These are phyloP conservation scores for Propsilocerus akamusi DNA, from an alignment of 1,140 invertebrate species.

Conservation along the genomic window DNA sequence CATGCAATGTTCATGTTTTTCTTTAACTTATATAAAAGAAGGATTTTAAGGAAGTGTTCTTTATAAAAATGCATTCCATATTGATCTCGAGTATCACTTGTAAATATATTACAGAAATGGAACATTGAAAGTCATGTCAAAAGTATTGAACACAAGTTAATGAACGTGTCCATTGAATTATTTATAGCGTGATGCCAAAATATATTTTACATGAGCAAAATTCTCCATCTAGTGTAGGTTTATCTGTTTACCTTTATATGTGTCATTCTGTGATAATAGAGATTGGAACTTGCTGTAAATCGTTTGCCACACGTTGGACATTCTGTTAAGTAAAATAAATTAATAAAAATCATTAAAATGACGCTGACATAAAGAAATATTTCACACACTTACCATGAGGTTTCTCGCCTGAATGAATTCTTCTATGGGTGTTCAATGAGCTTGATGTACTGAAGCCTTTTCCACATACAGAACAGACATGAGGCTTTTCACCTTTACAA, in stretches of 20 bases:
- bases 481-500: conserved; percentile 83
- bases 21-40: not conserved
- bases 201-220: not conserved
- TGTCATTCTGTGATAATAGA: conserved; percentile 92
- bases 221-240: not conserved
- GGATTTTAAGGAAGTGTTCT: not conserved
- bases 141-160: no score
- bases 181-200: no score
- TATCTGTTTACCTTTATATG: conserved; percentile 62
- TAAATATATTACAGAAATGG: no score
- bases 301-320: conserved; percentile 81
- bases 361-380: not conserved
- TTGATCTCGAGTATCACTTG: no score
- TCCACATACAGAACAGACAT: conserved; percentile 78
- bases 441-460: conserved; percentile 83
- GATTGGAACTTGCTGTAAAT: conserved; percentile 83
- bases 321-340: conserved; percentile 6
- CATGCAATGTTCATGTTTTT: not conserved
- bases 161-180: no score
- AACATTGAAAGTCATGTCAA: no score
- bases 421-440: conserved; percentile 75
- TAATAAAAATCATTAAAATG: not conserved
- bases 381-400: not conserved
- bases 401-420: conserved; percentile 57
- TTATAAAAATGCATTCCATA: no score